Percentiles rank a stretch among this genome's conserved stretches.
phyloP scores from a whole-genome alignment of 2,113 vertebrate species.

The Oncorhynchus masou region DNA sequence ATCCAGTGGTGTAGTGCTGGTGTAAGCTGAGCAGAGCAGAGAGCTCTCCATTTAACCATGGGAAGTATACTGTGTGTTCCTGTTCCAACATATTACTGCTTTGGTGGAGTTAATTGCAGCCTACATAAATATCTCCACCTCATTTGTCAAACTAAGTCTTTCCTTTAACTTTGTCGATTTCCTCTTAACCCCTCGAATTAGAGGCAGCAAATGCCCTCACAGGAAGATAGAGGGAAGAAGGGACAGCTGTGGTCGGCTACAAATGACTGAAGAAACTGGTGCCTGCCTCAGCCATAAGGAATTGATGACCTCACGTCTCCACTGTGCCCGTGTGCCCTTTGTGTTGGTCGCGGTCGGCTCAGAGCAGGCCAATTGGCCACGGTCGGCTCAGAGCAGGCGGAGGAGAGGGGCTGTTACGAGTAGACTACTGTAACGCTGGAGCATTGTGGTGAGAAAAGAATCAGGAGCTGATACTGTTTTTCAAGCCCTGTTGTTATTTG shows the following conservation, averaged over 20 bases:
- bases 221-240: conserved; percentile 43
- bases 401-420: conserved; percentile 18
- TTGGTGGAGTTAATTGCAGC: conserved; percentile 28
- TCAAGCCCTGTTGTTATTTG: conserved; percentile 53
- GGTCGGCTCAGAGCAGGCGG: conserved; percentile 14
- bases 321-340: background rate
- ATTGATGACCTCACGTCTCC: conserved; percentile 66
- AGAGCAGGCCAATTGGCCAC: conserved; percentile 29
- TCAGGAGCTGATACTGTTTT: conserved; percentile 38
- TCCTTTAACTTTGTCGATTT: conserved; percentile 50
- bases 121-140: conserved; percentile 41
- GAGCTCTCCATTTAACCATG: background rate
- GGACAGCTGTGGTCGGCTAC: conserved; percentile 65
- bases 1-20: too few species aligned
- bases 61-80: background rate
- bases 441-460: conserved; percentile 44
- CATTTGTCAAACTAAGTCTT: conserved; percentile 51
- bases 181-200: conserved; percentile 54
- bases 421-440: background rate
- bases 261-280: conserved; percentile 51
- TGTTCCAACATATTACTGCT: conserved; percentile 20
- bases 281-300: conserved; percentile 62
- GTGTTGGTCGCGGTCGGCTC: conserved; percentile 30
- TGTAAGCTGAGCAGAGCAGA: too few species aligned
- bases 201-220: conserved; percentile 42